Percentiles rank a stretch among this genome's conserved stretches.
Evolutionary conservation across 2,888 invertebrate species (phyloP).

Genomic region (Spilarctia lutea): DNA sequence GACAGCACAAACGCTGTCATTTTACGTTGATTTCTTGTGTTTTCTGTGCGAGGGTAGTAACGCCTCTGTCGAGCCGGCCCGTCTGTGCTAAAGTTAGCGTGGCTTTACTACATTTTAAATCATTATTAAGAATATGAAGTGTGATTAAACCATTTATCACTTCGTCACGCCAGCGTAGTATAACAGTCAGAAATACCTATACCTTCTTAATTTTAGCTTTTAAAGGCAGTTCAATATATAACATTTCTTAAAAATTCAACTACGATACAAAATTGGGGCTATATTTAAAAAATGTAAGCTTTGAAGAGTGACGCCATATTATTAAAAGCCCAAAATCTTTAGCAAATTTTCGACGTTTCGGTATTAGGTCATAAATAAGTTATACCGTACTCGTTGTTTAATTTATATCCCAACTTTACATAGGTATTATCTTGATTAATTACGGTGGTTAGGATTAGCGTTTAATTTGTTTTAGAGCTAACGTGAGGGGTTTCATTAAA

Average conservation of each 20-base stretch:
- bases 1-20: too few species aligned
- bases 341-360: slow-evolving; percentile 30
- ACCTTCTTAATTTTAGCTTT: too few species aligned
- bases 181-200: too few species aligned
- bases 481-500: slow-evolving; percentile 1
- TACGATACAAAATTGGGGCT: not conserved
- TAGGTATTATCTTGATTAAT: slow-evolving; percentile 42
- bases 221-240: too few species aligned
- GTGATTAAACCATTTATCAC: too few species aligned
- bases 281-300: not conserved
- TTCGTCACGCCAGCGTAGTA: too few species aligned
- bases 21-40: too few species aligned
- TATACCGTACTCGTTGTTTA: slow-evolving; percentile 34
- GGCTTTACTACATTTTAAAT: too few species aligned
- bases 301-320: not conserved
- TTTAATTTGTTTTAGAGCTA: slow-evolving; percentile 2
- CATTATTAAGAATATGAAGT: too few species aligned
- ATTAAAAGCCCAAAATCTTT: slow-evolving; percentile 16
- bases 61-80: too few species aligned
- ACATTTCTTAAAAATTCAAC: not conserved
- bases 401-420: slow-evolving; percentile 50
- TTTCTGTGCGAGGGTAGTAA: too few species aligned
- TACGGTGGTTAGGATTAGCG: slow-evolving; percentile 12
- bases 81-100: too few species aligned
- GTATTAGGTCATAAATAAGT: slow-evolving; percentile 34